These are phyloP conservation scores for Solenopsis fugax DNA, from an alignment of 1,140 invertebrate genomes.

Conservation along the genomic window DNA sequence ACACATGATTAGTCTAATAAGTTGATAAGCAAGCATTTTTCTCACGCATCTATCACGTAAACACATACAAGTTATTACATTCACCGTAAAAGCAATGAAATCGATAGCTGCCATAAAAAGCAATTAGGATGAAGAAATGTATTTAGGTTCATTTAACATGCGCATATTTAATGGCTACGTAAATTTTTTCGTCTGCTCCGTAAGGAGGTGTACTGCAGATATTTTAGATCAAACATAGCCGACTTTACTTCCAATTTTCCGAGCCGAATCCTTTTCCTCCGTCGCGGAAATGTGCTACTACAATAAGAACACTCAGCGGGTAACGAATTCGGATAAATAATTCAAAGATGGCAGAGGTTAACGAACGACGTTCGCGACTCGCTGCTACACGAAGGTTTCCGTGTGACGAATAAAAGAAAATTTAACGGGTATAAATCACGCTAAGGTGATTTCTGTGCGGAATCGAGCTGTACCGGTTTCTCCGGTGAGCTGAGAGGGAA, in stretches of 20 bases:
- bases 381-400: background rate
- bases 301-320: background rate
- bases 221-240: background rate
- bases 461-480: constrained; percentile 12
- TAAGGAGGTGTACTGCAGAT: background rate
- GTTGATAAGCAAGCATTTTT: background rate
- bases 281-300: background rate
- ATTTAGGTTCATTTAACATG: background rate
- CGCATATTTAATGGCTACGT: too few relatives aligned
- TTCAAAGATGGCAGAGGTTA: constrained; percentile 66
- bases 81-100: background rate
- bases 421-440: constrained; percentile 34
- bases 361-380: constrained; percentile 40
- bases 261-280: background rate
- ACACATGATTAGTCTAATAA: background rate
- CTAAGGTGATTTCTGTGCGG: constrained; percentile 1
- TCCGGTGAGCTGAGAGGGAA: background rate
- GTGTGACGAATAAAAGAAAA: constrained; percentile 45
- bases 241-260: background rate
- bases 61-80: background rate
- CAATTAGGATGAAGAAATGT: background rate
- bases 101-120: background rate
- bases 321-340: constrained; percentile 70
- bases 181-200: background rate
- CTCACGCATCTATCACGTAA: background rate